Evolutionary conservation across 1,140 invertebrate species (phyloP).

Genomic region (Apis florea): DNA sequence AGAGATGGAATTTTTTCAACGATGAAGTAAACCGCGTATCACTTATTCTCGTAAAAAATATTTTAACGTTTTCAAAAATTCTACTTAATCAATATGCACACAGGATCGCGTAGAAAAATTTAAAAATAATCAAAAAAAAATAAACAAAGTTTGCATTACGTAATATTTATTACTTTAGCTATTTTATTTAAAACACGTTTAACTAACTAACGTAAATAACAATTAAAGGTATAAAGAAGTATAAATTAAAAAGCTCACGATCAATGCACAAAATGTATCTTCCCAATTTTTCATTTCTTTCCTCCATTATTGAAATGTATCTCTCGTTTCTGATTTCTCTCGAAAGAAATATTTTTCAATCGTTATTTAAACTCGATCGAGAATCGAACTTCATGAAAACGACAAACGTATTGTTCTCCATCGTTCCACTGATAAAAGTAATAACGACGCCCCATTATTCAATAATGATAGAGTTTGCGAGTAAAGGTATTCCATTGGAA

Average conservation of each 20-base stretch:
- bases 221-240: too few relatives aligned
- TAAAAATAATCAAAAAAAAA: too few relatives aligned
- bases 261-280: not conserved
- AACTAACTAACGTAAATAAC: too few relatives aligned
- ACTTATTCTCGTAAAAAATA: too few relatives aligned
- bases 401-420: constrained; percentile 1
- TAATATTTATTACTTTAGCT: too few relatives aligned
- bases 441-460: not conserved
- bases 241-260: not conserved
- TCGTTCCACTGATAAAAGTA: not conserved
- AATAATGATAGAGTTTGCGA: not conserved
- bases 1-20: not conserved
- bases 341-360: not conserved
- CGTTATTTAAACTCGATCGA: not conserved
- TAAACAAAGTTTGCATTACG: too few relatives aligned
- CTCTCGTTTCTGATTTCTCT: too few relatives aligned
- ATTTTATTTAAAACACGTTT: too few relatives aligned
- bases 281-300: not conserved
- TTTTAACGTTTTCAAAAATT: too few relatives aligned
- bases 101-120: too few relatives aligned
- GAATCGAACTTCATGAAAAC: not conserved
- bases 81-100: too few relatives aligned
- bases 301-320: not conserved
- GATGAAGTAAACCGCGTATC: not conserved
- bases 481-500: not conserved